Base-by-base conservation (phyloP, 2,888 invertebrate genomes). In the Pollenia labialis region DNA sequence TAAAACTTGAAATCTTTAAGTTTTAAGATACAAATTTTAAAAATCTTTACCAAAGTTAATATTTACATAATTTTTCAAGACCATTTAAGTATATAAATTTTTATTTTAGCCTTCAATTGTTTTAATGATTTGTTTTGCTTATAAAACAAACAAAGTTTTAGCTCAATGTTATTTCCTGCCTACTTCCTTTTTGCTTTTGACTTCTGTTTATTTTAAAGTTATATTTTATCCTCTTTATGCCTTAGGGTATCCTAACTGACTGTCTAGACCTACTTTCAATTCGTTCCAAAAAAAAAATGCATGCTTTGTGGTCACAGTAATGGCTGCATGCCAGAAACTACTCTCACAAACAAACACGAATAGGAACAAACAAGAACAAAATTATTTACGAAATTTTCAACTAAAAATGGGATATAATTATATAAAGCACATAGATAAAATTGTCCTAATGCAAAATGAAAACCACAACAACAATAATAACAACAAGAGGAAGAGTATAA, bases 291-390 rank as follows among this genome's bases (percentile, higher is more conserved):
- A 88, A 88, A 90, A 89, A 90, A n/a, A n/a, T n/a, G 89, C 88
- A 89, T 89, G 89, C 88, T 88, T 89, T 89, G 88, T 72, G 80
- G 71, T 80, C 80, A 90, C 88, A 89, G 89, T 91, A 90, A 90
- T 91, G 91, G 91, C 91, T 90, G 88, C 86, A 88, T 91, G 91
- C 91, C 91, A 91, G 90, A 88, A 86, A 32, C 48, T 68, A 75
- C 2, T 16, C 12, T 50, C 23, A 48, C 11, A 8, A 32, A 32
- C 32, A 32, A 6, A 32, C 32, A 32, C 6, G 32, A 32, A 32
- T 32, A 32, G 32, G 32, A 32, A 52, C 8, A 75, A 72, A 44
- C 16, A 64, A 44, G 14, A 82, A 58, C 81, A 68, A 48, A 16
- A 66, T 58, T 79, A 66, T 84, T 79, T 77, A 79, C 56, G 72